Base-by-base conservation (phyloP, 2,888 invertebrate species). In the Chymomyza fuscimana region DNA sequence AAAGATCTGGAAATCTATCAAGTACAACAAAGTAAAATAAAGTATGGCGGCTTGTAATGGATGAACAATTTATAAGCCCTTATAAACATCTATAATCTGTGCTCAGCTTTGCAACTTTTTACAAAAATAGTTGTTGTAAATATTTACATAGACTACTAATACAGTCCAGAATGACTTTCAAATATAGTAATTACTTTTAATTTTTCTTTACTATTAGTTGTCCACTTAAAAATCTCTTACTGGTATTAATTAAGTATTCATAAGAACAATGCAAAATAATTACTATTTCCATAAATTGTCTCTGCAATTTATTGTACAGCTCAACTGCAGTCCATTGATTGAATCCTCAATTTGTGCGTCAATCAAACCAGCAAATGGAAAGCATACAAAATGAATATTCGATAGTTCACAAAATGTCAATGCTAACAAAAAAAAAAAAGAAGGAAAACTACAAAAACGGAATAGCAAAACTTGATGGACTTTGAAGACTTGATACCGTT, bases 331-430 rank as follows among this genome's bases (percentile, higher is more conserved):
- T 16, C 19, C 40, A 40, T 40, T 40, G 40, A 52, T 19, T 52
- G 19, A 52, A 5, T 54, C 7, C 22, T 54, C 54, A 54, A 54
- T 54, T 54, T 54, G 9, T 19, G 10, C 10, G 54, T 16, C 54
- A 54, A 54, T 54, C 54, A 54, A 54, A 4, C 19, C 2, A 10
- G 15, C 22, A 22, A 54, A 16, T 54, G 54, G 40, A 46, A 46
- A 54, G 54, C 54, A 54, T 19, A 54, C 54, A 54, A 54, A 54
- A 54, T 54, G 54, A 54, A 54, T 54, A 22, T 54, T 19, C 54
- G 22, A 22, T 19, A 54, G 22, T 54, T 46, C 40, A 46, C 40
- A 46, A 46, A 46, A 19, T 54, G 54, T 54, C 16, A 54, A 54
- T 54, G 54, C 19, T 51, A 1, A n/a, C 40, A 40, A 7, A 40